Base-by-base conservation (phyloP, 64 coral and sea anemone genomes). In the Actinia tenebrosa region DNA sequence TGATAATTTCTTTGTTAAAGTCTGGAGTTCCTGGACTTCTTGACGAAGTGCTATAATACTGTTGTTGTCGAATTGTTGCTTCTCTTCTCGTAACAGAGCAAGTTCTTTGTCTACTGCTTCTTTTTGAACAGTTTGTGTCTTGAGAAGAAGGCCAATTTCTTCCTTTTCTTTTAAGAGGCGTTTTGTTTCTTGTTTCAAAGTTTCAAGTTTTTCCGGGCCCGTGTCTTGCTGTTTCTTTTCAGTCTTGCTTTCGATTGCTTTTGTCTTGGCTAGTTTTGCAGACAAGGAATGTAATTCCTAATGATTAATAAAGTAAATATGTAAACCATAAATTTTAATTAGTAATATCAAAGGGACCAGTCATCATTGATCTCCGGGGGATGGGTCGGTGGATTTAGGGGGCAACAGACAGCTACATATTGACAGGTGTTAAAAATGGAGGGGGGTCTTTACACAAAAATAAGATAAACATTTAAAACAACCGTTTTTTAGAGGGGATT, bases 131-230 rank as follows among this genome's bases (percentile, higher is more conserved):
- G 16, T 64, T 19, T 17, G 1, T 0, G 8, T 54, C 25, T 85
- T 23, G 56, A 85, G 19, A 45, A 87, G 79, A 82, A 80, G 66
- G 22, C 71, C 86, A 19, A 92, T 10, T n/a, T 80, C 69, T 58
- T 83, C 86, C 26, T 92, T 92, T 83, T 92, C 85, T 18, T 42
- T 68, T 17, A 79, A 53, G 17, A 92, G 85, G 16, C 78, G 84
- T 52, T 87, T 22, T 25, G 80, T 83, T 75, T 92, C 90, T 55
- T 53, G n/a, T 71, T 44, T 91, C 46, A 87, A 87, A 7, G 66
- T 80, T 53, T 91, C 89, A 10, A 59, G 30, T n/a, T 91, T 77
- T 10, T 78, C 60, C 16, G 44, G 79, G 53, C 3, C 25, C 20
- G 79, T 81, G 16, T 84, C 52, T 85, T 30, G 52, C 63, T 58